These are phyloP conservation scores for Pteromalus puparum DNA, from an alignment of 1,140 invertebrate genomes.

Conservation along the genomic window DNA sequence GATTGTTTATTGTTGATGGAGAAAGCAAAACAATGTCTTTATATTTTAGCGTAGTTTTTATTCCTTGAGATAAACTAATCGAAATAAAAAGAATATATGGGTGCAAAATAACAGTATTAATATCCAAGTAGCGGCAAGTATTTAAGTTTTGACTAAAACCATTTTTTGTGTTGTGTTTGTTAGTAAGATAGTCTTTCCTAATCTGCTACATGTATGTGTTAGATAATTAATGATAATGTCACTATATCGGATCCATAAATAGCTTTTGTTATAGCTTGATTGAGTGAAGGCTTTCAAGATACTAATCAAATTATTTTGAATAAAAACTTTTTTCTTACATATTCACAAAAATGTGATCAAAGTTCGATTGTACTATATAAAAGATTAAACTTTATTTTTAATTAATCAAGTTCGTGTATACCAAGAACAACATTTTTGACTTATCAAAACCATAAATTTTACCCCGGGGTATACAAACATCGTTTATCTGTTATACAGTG, in stretches of 20 bases:
- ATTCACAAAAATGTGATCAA: not conserved
- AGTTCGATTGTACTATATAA: not conserved
- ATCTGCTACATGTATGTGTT: not conserved
- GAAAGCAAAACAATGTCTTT: conserved; percentile 5
- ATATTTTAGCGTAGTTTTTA: conserved; percentile 29
- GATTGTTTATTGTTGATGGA: not conserved
- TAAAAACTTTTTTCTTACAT: not conserved
- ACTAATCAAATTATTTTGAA: not conserved
- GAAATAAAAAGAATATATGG: conserved; percentile 26
- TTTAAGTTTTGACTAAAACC: conserved; percentile 23
- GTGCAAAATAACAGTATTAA: conserved; percentile 46
- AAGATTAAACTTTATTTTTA: conserved; percentile 12
- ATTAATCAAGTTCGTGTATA: not conserved
- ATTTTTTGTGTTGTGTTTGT: conserved; percentile 23
- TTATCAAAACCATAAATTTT: not conserved
- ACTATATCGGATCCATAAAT: too few relatives aligned
- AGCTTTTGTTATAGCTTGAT: too few relatives aligned
- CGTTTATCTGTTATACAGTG: not conserved
- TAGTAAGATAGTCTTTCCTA: not conserved
- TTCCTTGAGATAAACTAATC: conserved; percentile 25
- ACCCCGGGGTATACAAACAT: not conserved
- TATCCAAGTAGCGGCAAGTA: conserved; percentile 30
- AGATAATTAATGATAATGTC: not conserved
- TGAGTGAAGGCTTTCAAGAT: not conserved
- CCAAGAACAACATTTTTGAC: not conserved